Conservation (phyloP, 2,888 invertebrate species). For the Disparrhopalites patrizii region DNA sequence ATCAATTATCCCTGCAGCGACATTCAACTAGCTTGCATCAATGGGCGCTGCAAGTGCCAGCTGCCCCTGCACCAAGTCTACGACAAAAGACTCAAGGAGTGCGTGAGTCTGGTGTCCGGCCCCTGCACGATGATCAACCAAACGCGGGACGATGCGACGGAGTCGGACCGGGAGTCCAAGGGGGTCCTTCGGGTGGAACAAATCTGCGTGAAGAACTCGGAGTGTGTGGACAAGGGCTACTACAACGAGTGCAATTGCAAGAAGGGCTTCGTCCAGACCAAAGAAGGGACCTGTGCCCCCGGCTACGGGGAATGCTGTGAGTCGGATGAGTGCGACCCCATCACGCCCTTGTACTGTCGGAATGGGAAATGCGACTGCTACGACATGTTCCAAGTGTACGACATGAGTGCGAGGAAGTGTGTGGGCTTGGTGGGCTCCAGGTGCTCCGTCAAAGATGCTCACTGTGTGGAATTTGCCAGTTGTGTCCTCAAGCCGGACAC, state of each 20-base stretch:
- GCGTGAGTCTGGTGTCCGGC: slow-evolving; percentile 39
- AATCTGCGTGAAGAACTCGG: slow-evolving; percentile 36
- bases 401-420: slow-evolving; percentile 15
- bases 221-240: slow-evolving; percentile 32
- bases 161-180: slow-evolving; percentile 18
- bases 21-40: slow-evolving; percentile 36
- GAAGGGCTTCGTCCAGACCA: slow-evolving; percentile 32
- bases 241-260: slow-evolving; percentile 39
- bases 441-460: slow-evolving; percentile 28
- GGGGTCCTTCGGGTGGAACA: slow-evolving; percentile 29
- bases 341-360: slow-evolving; percentile 37
- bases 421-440: slow-evolving; percentile 33
- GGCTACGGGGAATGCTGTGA: slow-evolving; percentile 27
- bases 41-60: slow-evolving; percentile 36
- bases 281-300: slow-evolving; percentile 29
- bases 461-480: slow-evolving; percentile 44
- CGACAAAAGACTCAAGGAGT: slow-evolving; percentile 38
- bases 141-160: slow-evolving; percentile 24
- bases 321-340: slow-evolving; percentile 34
- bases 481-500: slow-evolving; percentile 37
- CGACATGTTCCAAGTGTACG: slow-evolving; percentile 28
- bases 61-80: slow-evolving; percentile 42
- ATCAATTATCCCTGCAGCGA: slow-evolving; percentile 15
- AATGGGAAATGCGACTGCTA: slow-evolving; percentile 39
- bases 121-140: slow-evolving; percentile 39